Evolutionary conservation across 2,113 vertebrate species (phyloP).

Genomic region (Octodon degus): DNA sequence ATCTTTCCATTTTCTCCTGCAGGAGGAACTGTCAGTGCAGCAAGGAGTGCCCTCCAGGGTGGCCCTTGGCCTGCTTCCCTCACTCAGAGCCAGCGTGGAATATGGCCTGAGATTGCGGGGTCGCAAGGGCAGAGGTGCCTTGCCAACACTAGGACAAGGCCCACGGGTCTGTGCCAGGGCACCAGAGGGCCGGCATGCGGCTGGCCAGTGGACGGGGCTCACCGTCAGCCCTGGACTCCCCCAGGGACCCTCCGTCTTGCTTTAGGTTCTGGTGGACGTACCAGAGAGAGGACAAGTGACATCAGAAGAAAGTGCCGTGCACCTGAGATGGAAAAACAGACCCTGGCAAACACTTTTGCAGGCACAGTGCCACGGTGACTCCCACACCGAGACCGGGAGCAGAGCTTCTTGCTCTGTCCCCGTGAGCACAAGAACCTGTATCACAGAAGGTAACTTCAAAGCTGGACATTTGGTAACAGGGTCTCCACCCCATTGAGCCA

Average conservation of each 20-base stretch:
- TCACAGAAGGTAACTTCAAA: not conserved
- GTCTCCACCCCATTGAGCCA: not conserved
- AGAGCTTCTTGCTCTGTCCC: not conserved
- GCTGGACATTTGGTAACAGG: not conserved
- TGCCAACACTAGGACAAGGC: not conserved
- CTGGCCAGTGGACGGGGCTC: not conserved
- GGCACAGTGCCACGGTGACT: not conserved
- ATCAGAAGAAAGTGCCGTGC: constrained; percentile 72
- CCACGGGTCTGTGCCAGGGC: not conserved
- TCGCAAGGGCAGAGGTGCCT: no score
- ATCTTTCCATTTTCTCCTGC: not conserved
- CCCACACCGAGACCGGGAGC: rapidly evolving
- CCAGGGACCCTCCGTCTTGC: constrained; percentile 41
- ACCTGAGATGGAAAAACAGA: rapidly evolving
- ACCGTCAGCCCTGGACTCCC: not conserved
- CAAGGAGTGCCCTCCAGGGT: not conserved
- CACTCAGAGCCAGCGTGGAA: not conserved
- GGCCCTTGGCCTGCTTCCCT: no score
- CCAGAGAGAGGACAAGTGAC: constrained; percentile 82
- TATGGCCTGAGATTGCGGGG: rapidly evolving
- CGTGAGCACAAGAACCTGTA: not conserved
- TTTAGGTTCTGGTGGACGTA: constrained; percentile 79
- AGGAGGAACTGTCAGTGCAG: not conserved
- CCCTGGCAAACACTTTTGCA: rapidly evolving
- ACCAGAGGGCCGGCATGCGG: not conserved